phyloP scores from a whole-genome alignment of 2,888 invertebrate species.

The Lepidochrysops patricia region DNA sequence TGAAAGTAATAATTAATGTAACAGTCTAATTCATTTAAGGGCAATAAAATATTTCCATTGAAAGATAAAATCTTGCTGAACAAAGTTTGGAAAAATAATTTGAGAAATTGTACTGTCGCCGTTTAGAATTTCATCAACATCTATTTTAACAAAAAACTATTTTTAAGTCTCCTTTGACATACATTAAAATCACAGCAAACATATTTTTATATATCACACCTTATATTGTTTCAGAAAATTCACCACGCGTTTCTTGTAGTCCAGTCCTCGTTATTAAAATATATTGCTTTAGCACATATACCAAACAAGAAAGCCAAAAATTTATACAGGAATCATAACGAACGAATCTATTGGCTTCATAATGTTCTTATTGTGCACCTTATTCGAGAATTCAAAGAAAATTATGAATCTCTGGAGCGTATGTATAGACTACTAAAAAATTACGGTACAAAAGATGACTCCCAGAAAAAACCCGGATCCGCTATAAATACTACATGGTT shows the following conservation, averaged over 20 bases:
- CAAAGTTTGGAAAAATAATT: no score
- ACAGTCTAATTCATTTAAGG: no score
- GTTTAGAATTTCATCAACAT: no score
- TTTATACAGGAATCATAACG: slow-evolving; percentile 57
- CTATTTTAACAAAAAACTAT: no score
- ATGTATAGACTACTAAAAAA: slow-evolving; percentile 62
- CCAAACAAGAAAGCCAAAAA: slow-evolving; percentile 34
- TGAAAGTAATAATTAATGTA: no score
- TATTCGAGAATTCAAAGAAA: slow-evolving; percentile 41
- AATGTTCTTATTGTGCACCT: slow-evolving; percentile 40
- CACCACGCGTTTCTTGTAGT: slow-evolving; percentile 64
- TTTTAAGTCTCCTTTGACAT: no score
- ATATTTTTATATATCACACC: slow-evolving; percentile 12
- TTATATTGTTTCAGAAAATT: slow-evolving; percentile 51
- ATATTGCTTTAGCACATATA: slow-evolving; percentile 54
- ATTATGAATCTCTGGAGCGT: slow-evolving; percentile 45
- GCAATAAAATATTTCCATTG: no score
- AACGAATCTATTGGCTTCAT: slow-evolving; percentile 61
- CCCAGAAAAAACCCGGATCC: slow-evolving; percentile 39
- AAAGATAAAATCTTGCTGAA: no score
- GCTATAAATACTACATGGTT: slow-evolving; percentile 51
- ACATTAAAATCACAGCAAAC: no score
- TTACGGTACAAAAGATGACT: slow-evolving; percentile 39
- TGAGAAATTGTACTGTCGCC: no score
- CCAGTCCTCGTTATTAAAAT: slow-evolving; percentile 59